Evolutionary conservation across 2,797 vertebrate genomes (phyloP).

Genomic region (Spondyliosoma cantharus): DNA sequence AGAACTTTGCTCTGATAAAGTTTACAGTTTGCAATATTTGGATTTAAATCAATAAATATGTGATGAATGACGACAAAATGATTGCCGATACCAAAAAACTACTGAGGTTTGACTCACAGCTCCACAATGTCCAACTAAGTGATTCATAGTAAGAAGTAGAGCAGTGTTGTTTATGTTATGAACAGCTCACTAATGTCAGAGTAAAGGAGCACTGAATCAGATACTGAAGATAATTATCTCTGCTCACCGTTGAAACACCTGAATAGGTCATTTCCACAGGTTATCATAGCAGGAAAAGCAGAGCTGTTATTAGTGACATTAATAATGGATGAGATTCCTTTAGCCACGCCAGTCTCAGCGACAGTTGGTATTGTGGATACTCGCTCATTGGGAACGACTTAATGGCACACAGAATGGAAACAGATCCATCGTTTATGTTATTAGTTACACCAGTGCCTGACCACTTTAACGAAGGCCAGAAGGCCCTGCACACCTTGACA

Average conservation of each 20-base stretch:
- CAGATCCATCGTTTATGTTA: slow-evolving; percentile 12
- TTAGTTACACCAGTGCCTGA: background rate
- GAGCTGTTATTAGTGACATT: slow-evolving; percentile 14
- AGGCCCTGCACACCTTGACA: background rate
- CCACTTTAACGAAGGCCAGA: too few relatives aligned
- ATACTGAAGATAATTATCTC: background rate
- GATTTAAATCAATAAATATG: background rate
- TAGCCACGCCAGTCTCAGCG: slow-evolving; percentile 5
- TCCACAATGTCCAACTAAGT: too few relatives aligned
- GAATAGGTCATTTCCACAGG: slow-evolving; percentile 4
- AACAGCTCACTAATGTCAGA: background rate
- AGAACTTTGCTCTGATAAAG: background rate
- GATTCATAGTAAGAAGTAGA: background rate
- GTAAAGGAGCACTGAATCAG: background rate
- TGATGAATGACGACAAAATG: background rate
- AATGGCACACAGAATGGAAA: background rate
- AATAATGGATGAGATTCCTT: slow-evolving; percentile 35
- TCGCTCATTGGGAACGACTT: background rate
- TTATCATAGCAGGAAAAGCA: slow-evolving; percentile 4
- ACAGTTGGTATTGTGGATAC: background rate
- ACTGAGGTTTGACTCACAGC: background rate
- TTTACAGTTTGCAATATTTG: background rate
- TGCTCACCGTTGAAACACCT: background rate
- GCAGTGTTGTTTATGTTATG: background rate
- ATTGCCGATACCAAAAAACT: background rate